Evolutionary conservation across 1,140 invertebrate genomes (phyloP).

Genomic region (Yoshiicerus persimilis): DNA sequence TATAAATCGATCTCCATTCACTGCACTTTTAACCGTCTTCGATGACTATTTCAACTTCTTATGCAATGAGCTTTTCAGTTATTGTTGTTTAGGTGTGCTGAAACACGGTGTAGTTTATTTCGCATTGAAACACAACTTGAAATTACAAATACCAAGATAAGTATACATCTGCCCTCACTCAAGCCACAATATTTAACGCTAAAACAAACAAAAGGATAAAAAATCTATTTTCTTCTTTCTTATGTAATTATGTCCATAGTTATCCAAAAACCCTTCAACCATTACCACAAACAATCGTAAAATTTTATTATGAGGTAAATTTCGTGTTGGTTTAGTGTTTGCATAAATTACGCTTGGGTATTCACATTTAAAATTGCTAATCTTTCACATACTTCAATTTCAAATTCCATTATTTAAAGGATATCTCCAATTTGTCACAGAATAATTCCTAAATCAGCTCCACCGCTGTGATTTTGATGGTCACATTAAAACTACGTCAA

Average conservation of each 20-base stretch:
- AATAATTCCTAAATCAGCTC: background rate
- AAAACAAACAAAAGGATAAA: background rate
- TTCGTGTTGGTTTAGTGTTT: background rate
- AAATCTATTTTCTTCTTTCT: background rate
- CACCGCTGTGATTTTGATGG: background rate
- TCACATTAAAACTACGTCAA: background rate
- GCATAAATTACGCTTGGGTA: background rate
- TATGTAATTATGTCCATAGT: background rate
- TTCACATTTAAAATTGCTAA: background rate
- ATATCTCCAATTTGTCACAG: background rate
- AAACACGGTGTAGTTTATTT: background rate
- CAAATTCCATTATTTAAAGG: background rate
- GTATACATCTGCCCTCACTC: background rate
- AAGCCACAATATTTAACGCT: background rate
- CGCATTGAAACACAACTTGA: background rate
- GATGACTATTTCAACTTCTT: background rate
- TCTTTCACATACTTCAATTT: background rate
- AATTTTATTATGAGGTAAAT: background rate
- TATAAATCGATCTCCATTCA: background rate
- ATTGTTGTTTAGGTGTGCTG: background rate
- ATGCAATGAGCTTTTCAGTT: background rate
- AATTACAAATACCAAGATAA: background rate
- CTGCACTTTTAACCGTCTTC: background rate
- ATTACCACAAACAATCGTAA: background rate
- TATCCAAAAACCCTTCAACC: background rate